Evolutionary conservation across 2,113 vertebrate genomes (phyloP).

Genomic region (Solea senegalensis): DNA sequence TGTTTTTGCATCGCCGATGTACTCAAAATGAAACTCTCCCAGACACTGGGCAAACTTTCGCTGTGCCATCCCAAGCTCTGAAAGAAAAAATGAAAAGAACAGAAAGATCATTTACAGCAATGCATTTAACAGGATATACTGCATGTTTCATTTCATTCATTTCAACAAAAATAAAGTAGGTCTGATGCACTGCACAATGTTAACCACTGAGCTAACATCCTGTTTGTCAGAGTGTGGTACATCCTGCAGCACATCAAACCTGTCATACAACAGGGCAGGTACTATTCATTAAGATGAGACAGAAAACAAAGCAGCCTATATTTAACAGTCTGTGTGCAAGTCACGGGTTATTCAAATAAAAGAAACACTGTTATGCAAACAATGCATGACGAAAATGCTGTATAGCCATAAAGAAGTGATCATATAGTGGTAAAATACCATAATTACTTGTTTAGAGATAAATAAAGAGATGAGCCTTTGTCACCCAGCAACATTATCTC

Average conservation of each 20-base stretch:
- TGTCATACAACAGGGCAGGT: background rate
- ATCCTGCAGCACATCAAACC: constrained; percentile 47
- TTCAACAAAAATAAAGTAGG: background rate
- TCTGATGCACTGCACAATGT: background rate
- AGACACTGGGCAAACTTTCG: constrained; percentile 95
- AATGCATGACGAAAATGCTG: background rate
- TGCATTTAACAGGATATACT: background rate
- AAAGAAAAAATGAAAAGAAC: constrained; percentile 35
- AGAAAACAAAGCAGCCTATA: constrained; percentile 3
- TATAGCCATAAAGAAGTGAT: no score
- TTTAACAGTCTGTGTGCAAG: constrained; percentile 1
- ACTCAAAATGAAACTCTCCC: constrained; percentile 96
- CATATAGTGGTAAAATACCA: no score
- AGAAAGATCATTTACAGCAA: background rate
- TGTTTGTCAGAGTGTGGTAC: constrained; percentile 36
- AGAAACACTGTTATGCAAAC: background rate
- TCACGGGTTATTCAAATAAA: background rate
- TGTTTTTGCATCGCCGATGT: constrained; percentile 96
- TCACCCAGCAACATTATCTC: no score
- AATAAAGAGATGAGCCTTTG: no score
- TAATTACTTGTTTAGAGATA: no score
- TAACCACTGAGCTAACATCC: constrained; percentile 66
- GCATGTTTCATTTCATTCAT: background rate
- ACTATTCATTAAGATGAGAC: background rate
- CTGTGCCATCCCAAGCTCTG: constrained; percentile 92